These are phyloP conservation scores for Eilema griseolum DNA, from an alignment of 2,888 invertebrate species.

Conservation along the genomic window DNA sequence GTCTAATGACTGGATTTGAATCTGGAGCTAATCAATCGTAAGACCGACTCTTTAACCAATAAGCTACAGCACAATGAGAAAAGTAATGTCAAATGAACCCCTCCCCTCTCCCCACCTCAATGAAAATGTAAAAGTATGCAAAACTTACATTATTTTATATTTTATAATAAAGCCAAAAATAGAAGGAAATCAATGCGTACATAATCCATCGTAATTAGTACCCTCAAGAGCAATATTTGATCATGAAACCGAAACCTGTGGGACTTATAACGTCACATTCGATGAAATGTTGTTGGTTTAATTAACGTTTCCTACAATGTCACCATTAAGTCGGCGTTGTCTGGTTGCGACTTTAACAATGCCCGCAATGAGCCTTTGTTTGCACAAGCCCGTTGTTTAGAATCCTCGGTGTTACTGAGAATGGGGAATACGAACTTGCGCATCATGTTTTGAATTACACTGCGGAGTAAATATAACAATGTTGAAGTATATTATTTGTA, in stretches of 20 bases:
- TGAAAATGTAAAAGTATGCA: no score
- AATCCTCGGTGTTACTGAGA: conserved; percentile 48
- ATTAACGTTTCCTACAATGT: conserved; percentile 83
- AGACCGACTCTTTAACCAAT: no score
- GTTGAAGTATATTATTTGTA: conserved; percentile 33
- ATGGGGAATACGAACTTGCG: conserved; percentile 45
- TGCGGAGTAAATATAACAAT: conserved; percentile 40
- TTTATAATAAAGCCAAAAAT: not conserved
- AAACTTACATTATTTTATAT: no score
- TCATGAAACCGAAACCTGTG: conserved; percentile 53
- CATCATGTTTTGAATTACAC: conserved; percentile 43
- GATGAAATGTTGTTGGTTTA: conserved; percentile 75
- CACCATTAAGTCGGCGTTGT: conserved; percentile 78
- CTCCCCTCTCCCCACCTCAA: no score
- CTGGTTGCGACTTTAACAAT: conserved; percentile 69
- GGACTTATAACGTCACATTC: conserved; percentile 70
- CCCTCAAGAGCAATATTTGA: conserved; percentile 48
- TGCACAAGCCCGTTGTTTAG: conserved; percentile 59
- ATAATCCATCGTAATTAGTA: conserved; percentile 13
- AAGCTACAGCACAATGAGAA: not conserved
- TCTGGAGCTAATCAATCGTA: no score
- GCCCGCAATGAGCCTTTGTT: conserved; percentile 73
- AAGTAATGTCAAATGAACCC: not conserved
- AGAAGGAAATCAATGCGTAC: conserved; percentile 3
- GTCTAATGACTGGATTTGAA: no score